Evolutionary conservation across 2,113 vertebrate species (phyloP).

Genomic region (Orientallactaga bullata): DNA sequence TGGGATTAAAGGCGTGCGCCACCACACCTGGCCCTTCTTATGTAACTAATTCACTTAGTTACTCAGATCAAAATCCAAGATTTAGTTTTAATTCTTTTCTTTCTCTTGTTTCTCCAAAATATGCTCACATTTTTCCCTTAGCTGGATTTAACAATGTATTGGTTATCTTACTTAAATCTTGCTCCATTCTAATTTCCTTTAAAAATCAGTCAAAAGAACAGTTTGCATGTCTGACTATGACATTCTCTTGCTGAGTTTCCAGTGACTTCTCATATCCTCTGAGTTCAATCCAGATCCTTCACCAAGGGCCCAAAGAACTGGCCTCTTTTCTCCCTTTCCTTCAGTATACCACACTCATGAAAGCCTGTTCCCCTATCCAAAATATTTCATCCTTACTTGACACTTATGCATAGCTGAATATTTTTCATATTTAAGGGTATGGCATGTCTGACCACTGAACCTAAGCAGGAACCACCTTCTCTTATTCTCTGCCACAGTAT

Average conservation of each 20-base stretch:
- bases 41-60: background rate
- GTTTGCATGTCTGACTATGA: background rate
- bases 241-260: background rate
- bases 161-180: background rate
- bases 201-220: background rate
- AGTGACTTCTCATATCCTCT: background rate
- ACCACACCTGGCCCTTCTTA: too few relatives aligned
- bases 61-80: background rate
- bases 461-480: background rate
- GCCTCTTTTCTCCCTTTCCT: background rate
- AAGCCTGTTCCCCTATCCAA: background rate
- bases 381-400: background rate
- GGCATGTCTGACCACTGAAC: background rate
- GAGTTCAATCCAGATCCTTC: background rate
- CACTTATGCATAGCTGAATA: background rate
- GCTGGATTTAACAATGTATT: background rate
- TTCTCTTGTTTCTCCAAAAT: constrained; percentile 35
- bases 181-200: constrained; percentile 29
- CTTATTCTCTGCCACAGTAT: background rate
- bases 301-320: background rate
- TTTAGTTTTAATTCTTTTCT: background rate
- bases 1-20: too few relatives aligned
- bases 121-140: background rate
- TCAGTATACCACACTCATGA: background rate
- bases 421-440: background rate